Conservation (phyloP, 2,797 vertebrate genomes). For the Garrulus glandarius region DNA sequence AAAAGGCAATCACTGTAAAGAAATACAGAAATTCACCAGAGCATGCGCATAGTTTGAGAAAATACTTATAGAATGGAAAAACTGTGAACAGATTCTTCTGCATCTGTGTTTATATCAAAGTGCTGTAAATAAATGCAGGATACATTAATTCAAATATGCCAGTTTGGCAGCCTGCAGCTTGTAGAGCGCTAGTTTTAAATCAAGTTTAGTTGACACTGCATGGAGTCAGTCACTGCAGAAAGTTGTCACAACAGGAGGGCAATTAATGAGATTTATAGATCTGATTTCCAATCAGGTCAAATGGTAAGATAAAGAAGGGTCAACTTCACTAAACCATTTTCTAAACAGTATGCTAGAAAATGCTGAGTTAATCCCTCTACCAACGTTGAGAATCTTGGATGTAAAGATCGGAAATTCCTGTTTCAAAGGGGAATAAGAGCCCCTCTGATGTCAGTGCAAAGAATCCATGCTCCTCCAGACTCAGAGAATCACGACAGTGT, state of each 20-base stretch:
- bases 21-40: neutral
- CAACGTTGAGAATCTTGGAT: neutral
- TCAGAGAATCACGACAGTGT: neutral
- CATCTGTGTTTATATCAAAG: conserved; percentile 22
- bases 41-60: neutral
- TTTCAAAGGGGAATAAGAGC: neutral
- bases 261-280: neutral
- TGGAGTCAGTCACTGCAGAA: neutral
- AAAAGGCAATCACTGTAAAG: neutral
- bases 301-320: neutral
- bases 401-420: neutral
- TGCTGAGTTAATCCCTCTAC: neutral
- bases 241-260: neutral
- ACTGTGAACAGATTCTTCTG: conserved; percentile 6
- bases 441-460: neutral
- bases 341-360: neutral
- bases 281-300: neutral
- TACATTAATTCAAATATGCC: neutral
- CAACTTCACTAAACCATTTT: neutral
- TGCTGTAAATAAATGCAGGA: conserved; percentile 10
- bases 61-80: neutral
- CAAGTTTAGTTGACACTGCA: neutral
- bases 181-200: neutral
- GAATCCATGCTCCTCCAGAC: neutral
- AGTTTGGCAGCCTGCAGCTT: neutral